A percentile compares a stretch with the other conserved stretches of the same genome.
These are phyloP conservation scores for Plotosus lineatus DNA, from an alignment of 2,113 vertebrate genomes.

Conservation along the genomic window DNA sequence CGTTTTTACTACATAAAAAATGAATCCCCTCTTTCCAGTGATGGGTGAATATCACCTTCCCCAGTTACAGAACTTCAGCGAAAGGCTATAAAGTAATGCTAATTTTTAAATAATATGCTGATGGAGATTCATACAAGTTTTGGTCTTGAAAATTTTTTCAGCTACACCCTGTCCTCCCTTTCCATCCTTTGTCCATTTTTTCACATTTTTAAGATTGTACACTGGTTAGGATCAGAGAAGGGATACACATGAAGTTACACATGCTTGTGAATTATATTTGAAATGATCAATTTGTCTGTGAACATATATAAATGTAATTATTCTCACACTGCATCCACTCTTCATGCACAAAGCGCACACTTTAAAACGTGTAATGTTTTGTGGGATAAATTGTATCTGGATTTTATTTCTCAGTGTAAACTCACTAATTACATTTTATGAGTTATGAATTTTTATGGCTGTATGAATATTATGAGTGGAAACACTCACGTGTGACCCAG, in stretches of 20 bases:
- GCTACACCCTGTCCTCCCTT: too few species aligned
- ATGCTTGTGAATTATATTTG: not conserved
- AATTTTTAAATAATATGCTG: too few species aligned
- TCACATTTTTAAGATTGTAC: not conserved
- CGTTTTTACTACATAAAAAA: too few species aligned
- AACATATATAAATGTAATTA: not conserved
- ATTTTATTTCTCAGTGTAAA: not conserved
- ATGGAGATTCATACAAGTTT: too few species aligned
- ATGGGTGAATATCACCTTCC: too few species aligned
- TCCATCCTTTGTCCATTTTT: not conserved
- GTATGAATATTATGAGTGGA: not conserved
- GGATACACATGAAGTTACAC: too few species aligned
- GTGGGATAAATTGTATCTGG: not conserved
- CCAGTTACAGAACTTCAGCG: too few species aligned
- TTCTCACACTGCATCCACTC: not conserved
- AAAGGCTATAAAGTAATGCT: too few species aligned
- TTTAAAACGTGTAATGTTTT: not conserved
- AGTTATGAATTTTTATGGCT: not conserved
- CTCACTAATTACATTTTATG: not conserved
- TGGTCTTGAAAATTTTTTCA: too few species aligned
- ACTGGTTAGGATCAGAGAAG: too few species aligned
- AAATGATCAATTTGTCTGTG: not conserved
- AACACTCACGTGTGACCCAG: conserved; percentile 91
- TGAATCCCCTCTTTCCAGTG: too few species aligned
- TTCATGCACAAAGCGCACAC: not conserved